Conservation (phyloP, 1,140 invertebrate genomes). For the Achatina immaculata region DNA sequence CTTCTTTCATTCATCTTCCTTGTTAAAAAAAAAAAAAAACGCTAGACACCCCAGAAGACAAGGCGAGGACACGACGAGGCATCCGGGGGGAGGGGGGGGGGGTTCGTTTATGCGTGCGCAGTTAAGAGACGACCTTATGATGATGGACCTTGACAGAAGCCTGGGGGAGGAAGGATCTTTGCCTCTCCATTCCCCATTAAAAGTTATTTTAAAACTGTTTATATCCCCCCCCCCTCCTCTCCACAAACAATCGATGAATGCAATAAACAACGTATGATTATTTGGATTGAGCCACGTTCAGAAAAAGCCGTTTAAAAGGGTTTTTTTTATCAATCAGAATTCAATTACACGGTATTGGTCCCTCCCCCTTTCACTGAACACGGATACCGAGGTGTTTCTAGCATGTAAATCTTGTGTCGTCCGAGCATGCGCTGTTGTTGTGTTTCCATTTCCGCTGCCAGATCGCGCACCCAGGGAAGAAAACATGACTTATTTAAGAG, state of each 20-base stretch:
- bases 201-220: not conserved
- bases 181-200: too few species aligned
- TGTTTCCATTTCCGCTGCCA: not conserved
- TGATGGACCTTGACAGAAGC: conserved; percentile 1
- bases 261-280: not conserved
- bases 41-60: not conserved
- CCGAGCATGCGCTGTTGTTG: not conserved
- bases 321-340: not conserved
- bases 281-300: not conserved
- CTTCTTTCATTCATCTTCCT: not conserved
- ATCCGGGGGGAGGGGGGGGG: not conserved
- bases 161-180: too few species aligned
- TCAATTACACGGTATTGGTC: not conserved
- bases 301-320: not conserved
- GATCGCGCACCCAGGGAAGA: too few species aligned
- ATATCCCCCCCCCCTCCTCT: not conserved
- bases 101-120: not conserved
- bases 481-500: too few species aligned
- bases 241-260: not conserved
- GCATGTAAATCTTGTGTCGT: not conserved
- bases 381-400: not conserved
- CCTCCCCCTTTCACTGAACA: too few species aligned
- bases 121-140: not conserved
- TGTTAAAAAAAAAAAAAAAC: not conserved
- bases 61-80: not conserved